A percentile compares a stretch with the other conserved stretches of the same genome.
These are phyloP conservation scores for Volucella zonaria DNA, from an alignment of 2,888 invertebrate species.

Conservation along the genomic window DNA sequence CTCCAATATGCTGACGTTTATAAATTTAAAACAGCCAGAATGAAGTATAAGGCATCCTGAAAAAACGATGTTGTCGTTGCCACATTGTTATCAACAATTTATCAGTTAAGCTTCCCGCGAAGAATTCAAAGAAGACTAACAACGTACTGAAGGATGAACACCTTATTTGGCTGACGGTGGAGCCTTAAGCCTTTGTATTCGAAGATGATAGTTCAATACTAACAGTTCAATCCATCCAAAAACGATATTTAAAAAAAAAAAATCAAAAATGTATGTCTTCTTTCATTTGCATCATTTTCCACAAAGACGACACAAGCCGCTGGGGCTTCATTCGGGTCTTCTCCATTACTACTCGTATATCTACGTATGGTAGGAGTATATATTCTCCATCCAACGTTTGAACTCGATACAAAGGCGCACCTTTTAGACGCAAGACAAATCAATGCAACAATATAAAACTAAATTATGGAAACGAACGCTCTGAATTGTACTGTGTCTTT, in stretches of 20 bases:
- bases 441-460: slow-evolving; percentile 46
- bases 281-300: slow-evolving; percentile 24
- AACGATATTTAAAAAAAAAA: neutral
- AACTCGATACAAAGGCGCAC: neutral
- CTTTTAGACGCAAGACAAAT: slow-evolving; percentile 25
- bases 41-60: no score
- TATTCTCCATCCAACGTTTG: neutral
- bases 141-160: no score
- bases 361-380: neutral
- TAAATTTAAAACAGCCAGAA: no score
- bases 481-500: neutral
- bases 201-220: no score
- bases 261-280: slow-evolving; percentile 29
- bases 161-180: no score
- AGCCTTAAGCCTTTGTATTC: no score
- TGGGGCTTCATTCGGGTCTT: neutral
- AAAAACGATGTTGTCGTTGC: no score
- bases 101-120: no score
- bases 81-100: no score
- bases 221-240: no score
- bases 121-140: no score
- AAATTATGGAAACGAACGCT: slow-evolving; percentile 33
- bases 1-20: no score
- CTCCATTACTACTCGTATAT: neutral
- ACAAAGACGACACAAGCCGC: slow-evolving; percentile 2